Evolutionary conservation across 2,113 vertebrate genomes (phyloP), one percentile per base, ranked within the genome.

Genomic region (Onychostruthus taczanowskii): DNA sequence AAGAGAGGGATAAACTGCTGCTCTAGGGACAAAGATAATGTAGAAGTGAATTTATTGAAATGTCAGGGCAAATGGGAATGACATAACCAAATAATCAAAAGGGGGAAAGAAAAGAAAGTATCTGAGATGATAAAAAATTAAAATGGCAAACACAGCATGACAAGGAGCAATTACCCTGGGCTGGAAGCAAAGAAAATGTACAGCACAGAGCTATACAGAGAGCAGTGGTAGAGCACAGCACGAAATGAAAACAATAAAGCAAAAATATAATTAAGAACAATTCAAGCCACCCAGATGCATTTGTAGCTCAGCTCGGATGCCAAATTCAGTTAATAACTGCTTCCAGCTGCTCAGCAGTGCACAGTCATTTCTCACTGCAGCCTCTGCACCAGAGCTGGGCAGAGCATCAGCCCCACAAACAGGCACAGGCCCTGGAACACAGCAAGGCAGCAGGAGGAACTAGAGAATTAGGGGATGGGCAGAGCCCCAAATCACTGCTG

Each of bases 261-360:
- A 92, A 95, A 96, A 95, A 92, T 70, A 89, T 87, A 94, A 94
- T 92, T 95, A 96, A 92, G 90, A 94, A 85, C 92, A 85, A 91
- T 96, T 89, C 77, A 47, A 89, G 77, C 77, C 67, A 49, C 87
- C 70, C 95, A 86, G 95, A 75, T 94, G 91, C 80, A 50, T 84
- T 75, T 62, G 11, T 33, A 75, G 89, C n/a, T 90, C 82, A 66
- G 63, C 90, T 55, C 0, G 0, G 80, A 17, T 91, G 91, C 88
- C 94, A 93, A 61, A 87, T 74, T 75, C 49, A 6, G 79, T 66
- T 78, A 78, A 87, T 88, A 92, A 93, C 56, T 53, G 74, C 69
- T 93, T 92, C 83, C 93, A 95, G 85, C 94, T 94, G 91, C 76
- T 86, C 56, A 23, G 91, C 5, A 0, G 35, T 47, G 80, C 85